Conservation (phyloP, 2,888 invertebrate species). For the Eristalinus aeneus region DNA sequence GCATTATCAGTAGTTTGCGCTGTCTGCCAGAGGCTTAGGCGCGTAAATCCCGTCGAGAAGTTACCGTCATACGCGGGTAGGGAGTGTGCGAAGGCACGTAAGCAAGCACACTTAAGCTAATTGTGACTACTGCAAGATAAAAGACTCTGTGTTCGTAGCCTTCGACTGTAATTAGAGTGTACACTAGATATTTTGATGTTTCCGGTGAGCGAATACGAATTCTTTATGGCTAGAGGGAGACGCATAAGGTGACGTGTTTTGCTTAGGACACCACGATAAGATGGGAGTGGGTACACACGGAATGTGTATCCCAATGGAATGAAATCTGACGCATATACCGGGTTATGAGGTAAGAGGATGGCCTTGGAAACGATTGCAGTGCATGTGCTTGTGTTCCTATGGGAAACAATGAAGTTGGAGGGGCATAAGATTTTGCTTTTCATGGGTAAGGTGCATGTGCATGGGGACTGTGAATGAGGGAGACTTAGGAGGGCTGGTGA, state of each 20-base stretch:
- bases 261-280: neutral
- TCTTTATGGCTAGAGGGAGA: neutral
- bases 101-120: neutral
- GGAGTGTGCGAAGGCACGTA: neutral
- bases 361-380: neutral
- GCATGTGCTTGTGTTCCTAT: neutral
- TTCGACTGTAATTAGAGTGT: neutral
- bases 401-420: neutral
- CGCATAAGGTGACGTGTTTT: neutral
- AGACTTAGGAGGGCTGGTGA: no score
- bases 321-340: neutral
- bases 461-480: no score
- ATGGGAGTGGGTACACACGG: neutral
- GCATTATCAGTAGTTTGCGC: constrained; percentile 10
- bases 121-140: constrained; percentile 6
- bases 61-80: neutral
- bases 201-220: neutral
- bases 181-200: neutral
- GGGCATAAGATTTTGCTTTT: no score
- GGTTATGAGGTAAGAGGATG: neutral
- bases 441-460: no score
- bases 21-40: neutral
- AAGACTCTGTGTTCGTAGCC: neutral
- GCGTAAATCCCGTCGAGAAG: neutral
- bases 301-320: neutral